Percentiles rank a stretch among this genome's conserved stretches.
Conservation (phyloP, 2,888 invertebrate genomes). For the Aporophyla lueneburgensis region DNA sequence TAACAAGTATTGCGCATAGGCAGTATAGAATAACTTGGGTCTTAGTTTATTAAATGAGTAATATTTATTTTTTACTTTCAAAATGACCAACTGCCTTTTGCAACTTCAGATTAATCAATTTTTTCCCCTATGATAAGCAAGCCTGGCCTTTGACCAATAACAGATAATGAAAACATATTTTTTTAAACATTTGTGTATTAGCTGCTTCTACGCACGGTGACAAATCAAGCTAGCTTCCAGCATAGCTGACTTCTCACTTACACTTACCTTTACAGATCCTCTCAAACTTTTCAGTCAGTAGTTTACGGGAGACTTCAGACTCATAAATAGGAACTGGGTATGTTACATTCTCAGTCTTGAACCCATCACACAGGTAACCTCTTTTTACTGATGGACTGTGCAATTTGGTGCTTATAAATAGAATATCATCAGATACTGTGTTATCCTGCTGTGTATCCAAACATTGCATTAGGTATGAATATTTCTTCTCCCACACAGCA, state of each 20-base stretch:
- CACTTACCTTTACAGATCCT: conserved; percentile 92
- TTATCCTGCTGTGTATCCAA: conserved; percentile 87
- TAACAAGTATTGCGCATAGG: neutral
- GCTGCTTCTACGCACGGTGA: too few species aligned
- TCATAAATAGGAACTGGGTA: conserved; percentile 93
- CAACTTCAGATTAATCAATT: neutral
- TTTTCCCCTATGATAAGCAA: conserved; percentile 17
- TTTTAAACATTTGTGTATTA: neutral
- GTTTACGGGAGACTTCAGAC: conserved; percentile 95
- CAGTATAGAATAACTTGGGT: neutral
- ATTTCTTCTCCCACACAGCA: conserved; percentile 95
- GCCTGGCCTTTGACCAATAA: conserved; percentile 37
- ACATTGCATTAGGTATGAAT: conserved; percentile 93
- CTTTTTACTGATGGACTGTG: conserved; percentile 91
- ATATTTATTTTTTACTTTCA: neutral
- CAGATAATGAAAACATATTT: conserved; percentile 28
- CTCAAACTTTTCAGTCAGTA: conserved; percentile 96
- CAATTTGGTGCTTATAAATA: conserved; percentile 91
- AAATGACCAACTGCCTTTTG: neutral
- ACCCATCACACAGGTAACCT: conserved; percentile 87
- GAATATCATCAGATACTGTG: conserved; percentile 89
- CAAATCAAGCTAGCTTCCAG: too few species aligned
- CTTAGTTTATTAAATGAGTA: neutral
- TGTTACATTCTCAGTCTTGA: conserved; percentile 88
- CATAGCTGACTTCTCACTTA: neutral